Evolutionary conservation across 1,140 invertebrate species (phyloP).

Genomic region (Laodelphax striatellus): DNA sequence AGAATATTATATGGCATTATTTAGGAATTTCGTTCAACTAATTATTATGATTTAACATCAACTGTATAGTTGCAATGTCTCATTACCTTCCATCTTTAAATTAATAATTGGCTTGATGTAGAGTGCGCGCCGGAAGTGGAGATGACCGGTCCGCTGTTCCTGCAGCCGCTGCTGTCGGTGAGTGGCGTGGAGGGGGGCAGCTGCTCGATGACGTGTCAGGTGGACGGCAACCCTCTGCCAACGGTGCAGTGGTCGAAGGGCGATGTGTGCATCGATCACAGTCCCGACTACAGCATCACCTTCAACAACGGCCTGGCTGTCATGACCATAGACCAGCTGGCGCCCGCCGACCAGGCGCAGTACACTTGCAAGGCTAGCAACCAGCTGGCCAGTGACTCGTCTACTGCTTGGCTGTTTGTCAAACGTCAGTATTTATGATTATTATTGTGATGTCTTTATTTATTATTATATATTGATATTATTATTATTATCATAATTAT

Average conservation of each 20-base stretch:
- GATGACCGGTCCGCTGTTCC: conserved; percentile 48
- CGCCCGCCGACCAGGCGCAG: conserved; percentile 43
- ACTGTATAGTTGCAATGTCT: too few species aligned
- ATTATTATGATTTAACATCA: too few species aligned
- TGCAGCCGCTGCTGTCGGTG: conserved; percentile 46
- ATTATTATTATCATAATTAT: too few species aligned
- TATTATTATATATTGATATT: too few species aligned
- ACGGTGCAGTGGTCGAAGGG: conserved; percentile 70
- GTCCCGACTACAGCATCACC: conserved; percentile 52
- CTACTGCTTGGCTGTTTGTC: conserved; percentile 38
- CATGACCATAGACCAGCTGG: conserved; percentile 46
- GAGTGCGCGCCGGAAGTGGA: conserved; percentile 53
- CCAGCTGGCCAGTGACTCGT: conserved; percentile 47
- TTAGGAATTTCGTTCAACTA: too few species aligned
- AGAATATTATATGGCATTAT: too few species aligned
- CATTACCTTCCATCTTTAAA: too few species aligned
- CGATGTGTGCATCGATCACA: conserved; percentile 57
- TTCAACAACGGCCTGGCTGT: conserved; percentile 52
- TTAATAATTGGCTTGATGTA: conserved; percentile 22
- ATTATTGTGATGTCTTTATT: background rate
- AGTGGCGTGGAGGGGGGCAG: conserved; percentile 49
- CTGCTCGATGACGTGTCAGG: conserved; percentile 56
- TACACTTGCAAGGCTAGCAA: conserved; percentile 61
- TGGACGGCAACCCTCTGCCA: conserved; percentile 61
- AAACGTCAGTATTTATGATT: conserved; percentile 33